These are phyloP conservation scores for Theristus sp. DNA, from an alignment of 2,888 invertebrate species.

Conservation along the genomic window DNA sequence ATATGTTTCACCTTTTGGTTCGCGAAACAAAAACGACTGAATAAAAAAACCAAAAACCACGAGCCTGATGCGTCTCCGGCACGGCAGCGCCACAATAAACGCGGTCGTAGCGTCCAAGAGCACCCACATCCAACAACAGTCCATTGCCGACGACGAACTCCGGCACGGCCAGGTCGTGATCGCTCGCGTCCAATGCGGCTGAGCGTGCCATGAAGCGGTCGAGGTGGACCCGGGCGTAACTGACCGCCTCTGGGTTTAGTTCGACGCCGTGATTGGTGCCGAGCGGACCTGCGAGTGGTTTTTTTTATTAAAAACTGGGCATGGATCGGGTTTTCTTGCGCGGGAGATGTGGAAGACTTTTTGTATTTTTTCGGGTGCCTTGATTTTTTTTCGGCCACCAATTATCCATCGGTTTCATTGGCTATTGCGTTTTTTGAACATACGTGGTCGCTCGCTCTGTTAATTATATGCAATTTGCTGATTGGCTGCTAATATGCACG, in stretches of 20 bases:
- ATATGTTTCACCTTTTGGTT: too few species aligned
- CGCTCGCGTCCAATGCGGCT: slow-evolving; percentile 12
- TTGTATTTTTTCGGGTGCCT: too few species aligned
- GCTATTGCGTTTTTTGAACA: too few species aligned
- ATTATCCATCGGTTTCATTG: too few species aligned
- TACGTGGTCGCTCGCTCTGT: too few species aligned
- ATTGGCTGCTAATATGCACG: too few species aligned
- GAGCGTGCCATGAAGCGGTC: slow-evolving; percentile 42
- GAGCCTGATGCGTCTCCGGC: slow-evolving; percentile 49
- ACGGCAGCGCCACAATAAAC: slow-evolving; percentile 74
- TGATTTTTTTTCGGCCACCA: too few species aligned
- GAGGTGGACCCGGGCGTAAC: slow-evolving; percentile 47
- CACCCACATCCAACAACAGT: slow-evolving; percentile 38
- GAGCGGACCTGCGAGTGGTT: slow-evolving; percentile 40
- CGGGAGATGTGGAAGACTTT: too few species aligned
- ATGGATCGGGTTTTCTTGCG: too few species aligned
- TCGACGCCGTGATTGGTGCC: slow-evolving; percentile 74
- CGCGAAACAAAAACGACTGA: not conserved
- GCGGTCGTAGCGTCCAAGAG: slow-evolving; percentile 51
- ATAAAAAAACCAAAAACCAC: too few species aligned
- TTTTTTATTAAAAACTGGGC: too few species aligned
- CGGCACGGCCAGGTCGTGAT: slow-evolving; percentile 9
- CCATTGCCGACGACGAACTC: slow-evolving; percentile 42
- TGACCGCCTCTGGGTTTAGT: slow-evolving; percentile 48
- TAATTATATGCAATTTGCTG: too few species aligned